Evolutionary conservation across 2,888 invertebrate species (phyloP).

Genomic region (Orthosia gracilis): DNA sequence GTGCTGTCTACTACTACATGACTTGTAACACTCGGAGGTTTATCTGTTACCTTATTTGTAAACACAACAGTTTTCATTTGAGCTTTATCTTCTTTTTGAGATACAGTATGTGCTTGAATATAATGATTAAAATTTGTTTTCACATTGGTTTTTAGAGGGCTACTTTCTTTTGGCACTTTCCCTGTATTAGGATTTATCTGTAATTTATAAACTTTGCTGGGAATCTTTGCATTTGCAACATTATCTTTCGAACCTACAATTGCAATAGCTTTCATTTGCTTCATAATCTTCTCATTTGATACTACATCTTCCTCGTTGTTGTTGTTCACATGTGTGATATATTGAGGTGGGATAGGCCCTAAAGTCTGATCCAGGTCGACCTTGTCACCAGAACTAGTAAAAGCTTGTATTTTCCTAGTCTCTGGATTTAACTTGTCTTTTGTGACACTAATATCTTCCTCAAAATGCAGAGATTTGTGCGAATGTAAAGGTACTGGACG

Average conservation of each 20-base stretch:
- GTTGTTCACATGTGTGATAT: background rate
- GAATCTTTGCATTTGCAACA: constrained; percentile 26
- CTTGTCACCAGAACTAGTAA: constrained; percentile 15
- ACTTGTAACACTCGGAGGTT: constrained; percentile 3
- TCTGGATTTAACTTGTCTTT: constrained; percentile 20
- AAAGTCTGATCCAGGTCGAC: constrained; percentile 23
- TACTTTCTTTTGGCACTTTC: background rate
- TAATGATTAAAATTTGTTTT: constrained; percentile 3
- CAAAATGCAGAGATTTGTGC: background rate
- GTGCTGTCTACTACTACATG: background rate
- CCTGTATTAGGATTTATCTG: constrained; percentile 41
- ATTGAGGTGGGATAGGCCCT: constrained; percentile 37
- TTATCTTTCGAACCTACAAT: constrained; percentile 13
- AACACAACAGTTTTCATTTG: background rate
- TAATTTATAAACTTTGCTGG: background rate
- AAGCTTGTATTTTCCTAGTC: background rate
- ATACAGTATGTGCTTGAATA: background rate
- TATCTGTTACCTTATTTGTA: constrained; percentile 18
- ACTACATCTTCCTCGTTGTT: background rate
- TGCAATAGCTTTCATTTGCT: constrained; percentile 11
- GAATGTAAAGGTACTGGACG: constrained; percentile 11
- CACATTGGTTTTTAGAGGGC: constrained; percentile 14
- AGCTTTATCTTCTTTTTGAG: background rate
- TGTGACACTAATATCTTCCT: constrained; percentile 1
- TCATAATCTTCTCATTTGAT: constrained; percentile 6